Evolutionary conservation across 2,797 vertebrate genomes (phyloP).

Genomic region (Acanthiza pusilla): DNA sequence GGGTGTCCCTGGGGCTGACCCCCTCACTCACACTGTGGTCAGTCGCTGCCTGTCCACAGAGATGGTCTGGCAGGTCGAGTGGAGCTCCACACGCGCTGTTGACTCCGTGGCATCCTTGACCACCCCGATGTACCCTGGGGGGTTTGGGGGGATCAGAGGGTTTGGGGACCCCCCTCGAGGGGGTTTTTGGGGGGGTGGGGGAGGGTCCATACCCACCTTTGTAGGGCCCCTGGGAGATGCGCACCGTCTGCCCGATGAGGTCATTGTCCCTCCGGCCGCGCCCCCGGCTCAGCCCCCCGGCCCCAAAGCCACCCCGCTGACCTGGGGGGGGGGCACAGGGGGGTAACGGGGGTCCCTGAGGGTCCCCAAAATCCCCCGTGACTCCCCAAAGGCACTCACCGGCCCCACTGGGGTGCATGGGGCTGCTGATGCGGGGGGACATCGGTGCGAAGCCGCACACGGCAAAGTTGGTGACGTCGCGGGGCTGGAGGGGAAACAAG

Average conservation of each 20-base stretch:
- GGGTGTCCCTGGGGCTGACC: neutral
- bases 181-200: neutral
- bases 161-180: no score
- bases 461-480: conserved; percentile 92
- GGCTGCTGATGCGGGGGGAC: conserved; percentile 95
- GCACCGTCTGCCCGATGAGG: conserved; percentile 92
- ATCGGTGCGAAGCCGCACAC: conserved; percentile 90
- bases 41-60: conserved; percentile 91
- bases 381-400: conserved; percentile 43
- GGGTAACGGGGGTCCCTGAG: neutral
- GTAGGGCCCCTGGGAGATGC: conserved; percentile 94
- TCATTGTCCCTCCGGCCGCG: conserved; percentile 91
- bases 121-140: conserved; percentile 90
- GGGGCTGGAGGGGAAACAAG: conserved; percentile 71
- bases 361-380: no score
- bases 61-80: conserved; percentile 97
- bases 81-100: conserved; percentile 90
- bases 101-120: conserved; percentile 96
- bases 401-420: conserved; percentile 84
- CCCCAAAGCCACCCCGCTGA: conserved; percentile 78
- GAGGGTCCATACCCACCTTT: conserved; percentile 77
- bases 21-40: conserved; percentile 82
- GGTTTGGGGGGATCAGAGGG: neutral
- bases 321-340: neutral
- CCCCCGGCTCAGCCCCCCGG: conserved; percentile 83